Evolutionary conservation across 2,797 vertebrate genomes (phyloP).

Genomic region (Orientallactaga sibirica): DNA sequence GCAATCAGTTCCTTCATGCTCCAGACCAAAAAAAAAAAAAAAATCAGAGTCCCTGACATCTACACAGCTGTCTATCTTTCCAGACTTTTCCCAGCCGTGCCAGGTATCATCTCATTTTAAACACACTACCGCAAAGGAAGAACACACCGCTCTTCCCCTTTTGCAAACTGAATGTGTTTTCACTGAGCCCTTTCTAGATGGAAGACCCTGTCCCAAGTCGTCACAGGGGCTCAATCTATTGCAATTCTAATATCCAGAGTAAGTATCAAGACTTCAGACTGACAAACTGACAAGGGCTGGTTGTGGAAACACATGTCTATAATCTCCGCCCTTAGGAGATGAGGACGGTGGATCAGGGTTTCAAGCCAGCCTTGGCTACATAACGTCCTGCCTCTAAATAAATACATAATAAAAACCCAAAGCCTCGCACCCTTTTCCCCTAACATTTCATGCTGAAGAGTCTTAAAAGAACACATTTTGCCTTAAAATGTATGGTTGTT

Average conservation of each 20-base stretch:
- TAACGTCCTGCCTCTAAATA: neutral
- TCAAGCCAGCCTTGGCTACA: neutral
- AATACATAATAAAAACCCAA: neutral
- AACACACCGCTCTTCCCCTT: constrained; percentile 10
- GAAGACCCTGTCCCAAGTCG: neutral
- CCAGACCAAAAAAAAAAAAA: neutral
- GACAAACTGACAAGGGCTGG: neutral
- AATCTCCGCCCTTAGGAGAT: neutral
- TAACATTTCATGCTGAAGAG: neutral
- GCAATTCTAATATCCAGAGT: neutral
- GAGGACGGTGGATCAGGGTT: neutral
- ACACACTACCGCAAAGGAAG: constrained; percentile 58
- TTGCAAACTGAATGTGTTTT: neutral
- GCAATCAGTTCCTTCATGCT: constrained; percentile 67
- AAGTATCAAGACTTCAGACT: neutral
- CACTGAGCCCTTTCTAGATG: constrained; percentile 41
- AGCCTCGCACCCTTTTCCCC: neutral
- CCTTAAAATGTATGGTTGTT: no score
- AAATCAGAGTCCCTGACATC: constrained; percentile 58
- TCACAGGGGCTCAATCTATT: neutral
- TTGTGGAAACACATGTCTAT: neutral
- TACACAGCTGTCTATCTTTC: constrained; percentile 55
- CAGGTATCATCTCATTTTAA: constrained; percentile 59
- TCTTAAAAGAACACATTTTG: neutral
- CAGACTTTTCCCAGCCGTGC: constrained; percentile 34